Conservation (phyloP, 92 coral and sea anemone genomes). For the Paramuricea clavata region DNA sequence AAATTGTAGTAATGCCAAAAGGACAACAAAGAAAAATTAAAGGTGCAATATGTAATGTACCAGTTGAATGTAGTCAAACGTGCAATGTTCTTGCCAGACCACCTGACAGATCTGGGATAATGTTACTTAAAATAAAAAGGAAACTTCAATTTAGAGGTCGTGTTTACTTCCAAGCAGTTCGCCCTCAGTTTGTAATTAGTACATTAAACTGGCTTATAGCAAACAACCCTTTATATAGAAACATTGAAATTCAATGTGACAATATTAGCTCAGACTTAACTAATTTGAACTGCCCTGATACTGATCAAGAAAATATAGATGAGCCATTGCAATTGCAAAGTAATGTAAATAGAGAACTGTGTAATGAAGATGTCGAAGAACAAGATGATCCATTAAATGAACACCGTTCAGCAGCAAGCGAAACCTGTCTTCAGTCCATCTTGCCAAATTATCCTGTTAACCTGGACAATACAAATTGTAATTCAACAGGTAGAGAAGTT, state of each 20-base stretch:
- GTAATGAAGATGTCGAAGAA: constrained; percentile 49
- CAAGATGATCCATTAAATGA: constrained; percentile 71
- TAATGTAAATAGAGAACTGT: constrained; percentile 4
- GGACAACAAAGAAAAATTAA: constrained; percentile 51
- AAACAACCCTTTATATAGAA: constrained; percentile 60
- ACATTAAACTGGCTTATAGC: constrained; percentile 44
- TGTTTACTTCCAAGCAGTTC: constrained; percentile 40
- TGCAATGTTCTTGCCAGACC: constrained; percentile 23
- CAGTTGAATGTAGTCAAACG: neutral
- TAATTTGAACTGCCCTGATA: constrained; percentile 8
- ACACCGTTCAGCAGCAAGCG: constrained; percentile 58
- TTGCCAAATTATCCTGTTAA: constrained; percentile 68
- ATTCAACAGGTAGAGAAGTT: constrained; percentile 69
- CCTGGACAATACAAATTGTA: constrained; percentile 7
- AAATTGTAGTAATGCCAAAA: constrained; percentile 66
- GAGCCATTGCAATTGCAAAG: neutral
- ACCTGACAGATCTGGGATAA: constrained; percentile 74
- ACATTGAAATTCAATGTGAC: constrained; percentile 46
- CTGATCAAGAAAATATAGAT: constrained; percentile 39
- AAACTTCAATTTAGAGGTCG: constrained; percentile 77
- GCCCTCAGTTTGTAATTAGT: neutral
- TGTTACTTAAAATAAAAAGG: constrained; percentile 23
- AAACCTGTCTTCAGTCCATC: constrained; percentile 72
- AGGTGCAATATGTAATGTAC: constrained; percentile 24
- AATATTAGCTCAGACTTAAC: constrained; percentile 36